Percentiles rank a stretch among this genome's conserved stretches.
Conservation (phyloP, 2,888 invertebrate genomes). For the Clostera curtula region DNA sequence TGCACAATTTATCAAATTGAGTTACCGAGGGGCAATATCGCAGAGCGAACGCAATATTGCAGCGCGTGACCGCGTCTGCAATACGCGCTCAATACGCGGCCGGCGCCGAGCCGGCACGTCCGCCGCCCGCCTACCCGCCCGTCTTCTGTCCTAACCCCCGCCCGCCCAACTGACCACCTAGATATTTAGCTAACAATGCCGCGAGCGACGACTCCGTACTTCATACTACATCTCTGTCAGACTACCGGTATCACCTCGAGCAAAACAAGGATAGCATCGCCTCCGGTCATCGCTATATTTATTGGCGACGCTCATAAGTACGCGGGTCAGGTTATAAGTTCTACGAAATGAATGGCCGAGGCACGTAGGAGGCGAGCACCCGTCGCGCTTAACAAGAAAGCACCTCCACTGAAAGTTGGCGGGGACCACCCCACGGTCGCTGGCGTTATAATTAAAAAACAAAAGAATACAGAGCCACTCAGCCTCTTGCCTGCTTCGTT, state of each 20-base stretch:
- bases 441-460: conserved; percentile 73
- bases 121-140: conserved; percentile 51
- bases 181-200: conserved; percentile 74
- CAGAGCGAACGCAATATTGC: conserved; percentile 73
- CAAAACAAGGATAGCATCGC: conserved; percentile 53
- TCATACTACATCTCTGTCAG: conserved; percentile 50
- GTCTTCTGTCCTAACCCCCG: conserved; percentile 45
- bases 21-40: conserved; percentile 73
- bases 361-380: conserved; percentile 69
- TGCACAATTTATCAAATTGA: conserved; percentile 73
- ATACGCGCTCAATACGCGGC: conserved; percentile 75
- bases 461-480: conserved; percentile 72
- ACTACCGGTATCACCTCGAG: conserved; percentile 22
- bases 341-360: conserved; percentile 71
- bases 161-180: conserved; percentile 70
- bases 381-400: conserved; percentile 65
- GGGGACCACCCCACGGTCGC: conserved; percentile 49
- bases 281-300: conserved; percentile 74
- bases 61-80: conserved; percentile 75
- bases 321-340: conserved; percentile 75
- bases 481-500: conserved; percentile 59
- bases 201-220: conserved; percentile 44
- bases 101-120: conserved; percentile 67
- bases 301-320: conserved; percentile 75
- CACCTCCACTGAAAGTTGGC: conserved; percentile 64